Percentiles rank a stretch among this genome's conserved stretches.
Conservation (phyloP, 2,113 vertebrate genomes). For the Spea bombifrons region DNA sequence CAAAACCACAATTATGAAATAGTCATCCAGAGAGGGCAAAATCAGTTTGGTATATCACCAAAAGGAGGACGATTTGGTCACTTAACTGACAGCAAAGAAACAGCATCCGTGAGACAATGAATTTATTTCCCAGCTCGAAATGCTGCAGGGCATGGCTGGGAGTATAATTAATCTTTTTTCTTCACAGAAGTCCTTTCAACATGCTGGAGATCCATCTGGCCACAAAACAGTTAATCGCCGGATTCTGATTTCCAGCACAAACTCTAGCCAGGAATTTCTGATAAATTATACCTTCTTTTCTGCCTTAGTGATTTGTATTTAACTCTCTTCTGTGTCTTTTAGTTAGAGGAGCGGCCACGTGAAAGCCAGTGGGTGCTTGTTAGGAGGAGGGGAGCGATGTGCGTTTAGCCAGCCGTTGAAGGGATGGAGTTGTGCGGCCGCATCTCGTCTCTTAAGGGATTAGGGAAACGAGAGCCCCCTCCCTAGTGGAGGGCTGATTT, state of each 20-base stretch:
- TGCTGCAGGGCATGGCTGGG: too few relatives aligned
- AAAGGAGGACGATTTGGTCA: too few relatives aligned
- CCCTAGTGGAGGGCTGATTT: conserved; percentile 24
- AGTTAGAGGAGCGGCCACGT: conserved; percentile 18
- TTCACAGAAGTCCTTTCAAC: too few relatives aligned
- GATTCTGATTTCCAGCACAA: background rate
- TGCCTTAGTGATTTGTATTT: conserved; percentile 28
- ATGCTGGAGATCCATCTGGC: too few relatives aligned
- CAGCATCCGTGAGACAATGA: too few relatives aligned
- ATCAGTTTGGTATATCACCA: too few relatives aligned
- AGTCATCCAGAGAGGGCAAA: too few relatives aligned
- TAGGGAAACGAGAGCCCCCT: conserved; percentile 1
- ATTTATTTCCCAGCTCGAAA: too few relatives aligned
- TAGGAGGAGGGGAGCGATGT: background rate
- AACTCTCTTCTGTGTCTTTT: conserved; percentile 26
- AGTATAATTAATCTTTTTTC: too few relatives aligned
- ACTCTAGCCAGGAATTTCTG: background rate
- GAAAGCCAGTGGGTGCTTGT: background rate
- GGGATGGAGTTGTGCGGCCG: conserved; percentile 12
- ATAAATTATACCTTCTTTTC: conserved; percentile 8
- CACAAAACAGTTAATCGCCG: too few relatives aligned
- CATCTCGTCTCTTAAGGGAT: conserved; percentile 33
- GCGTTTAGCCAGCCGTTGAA: conserved; percentile 19
- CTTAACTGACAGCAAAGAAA: too few relatives aligned
- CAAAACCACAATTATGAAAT: too few relatives aligned